phyloP scores from a whole-genome alignment of 1,140 invertebrate genomes.

The Tetragonula clypearis region DNA sequence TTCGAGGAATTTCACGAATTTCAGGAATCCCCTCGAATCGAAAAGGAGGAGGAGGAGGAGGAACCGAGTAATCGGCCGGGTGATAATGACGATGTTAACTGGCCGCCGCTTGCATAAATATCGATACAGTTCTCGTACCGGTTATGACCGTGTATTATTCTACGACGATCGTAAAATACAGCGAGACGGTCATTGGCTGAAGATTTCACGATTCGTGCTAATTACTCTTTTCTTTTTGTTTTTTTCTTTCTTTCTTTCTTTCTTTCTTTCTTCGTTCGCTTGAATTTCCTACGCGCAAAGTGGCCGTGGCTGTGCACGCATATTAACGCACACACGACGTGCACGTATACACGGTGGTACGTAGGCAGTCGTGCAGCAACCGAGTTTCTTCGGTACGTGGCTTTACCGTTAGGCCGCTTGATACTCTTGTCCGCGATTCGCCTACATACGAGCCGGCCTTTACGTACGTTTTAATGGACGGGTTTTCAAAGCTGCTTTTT shows the following conservation, averaged over 20 bases:
- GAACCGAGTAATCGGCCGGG: no score
- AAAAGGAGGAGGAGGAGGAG: neutral
- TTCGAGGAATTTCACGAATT: neutral
- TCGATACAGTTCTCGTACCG: neutral
- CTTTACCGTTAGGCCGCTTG: slow-evolving; percentile 76
- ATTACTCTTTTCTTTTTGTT: slow-evolving; percentile 29
- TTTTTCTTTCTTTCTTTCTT: slow-evolving; percentile 19
- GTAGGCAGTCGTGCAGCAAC: slow-evolving; percentile 69
- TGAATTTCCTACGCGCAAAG: slow-evolving; percentile 16
- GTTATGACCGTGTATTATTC: slow-evolving; percentile 1
- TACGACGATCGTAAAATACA: neutral
- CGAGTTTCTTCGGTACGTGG: slow-evolving; percentile 75
- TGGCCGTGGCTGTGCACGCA: neutral
- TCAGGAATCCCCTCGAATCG: neutral
- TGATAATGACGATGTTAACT: neutral
- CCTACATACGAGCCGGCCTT: slow-evolving; percentile 65
- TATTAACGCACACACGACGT: no score
- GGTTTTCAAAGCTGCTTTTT: slow-evolving; percentile 61
- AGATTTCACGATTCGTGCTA: slow-evolving; percentile 5
- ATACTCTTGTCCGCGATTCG: slow-evolving; percentile 67
- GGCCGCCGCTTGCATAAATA: neutral
- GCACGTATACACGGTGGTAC: slow-evolving; percentile 50
- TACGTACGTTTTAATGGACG: slow-evolving; percentile 63
- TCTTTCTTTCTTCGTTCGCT: slow-evolving; percentile 9
- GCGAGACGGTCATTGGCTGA: neutral